phyloP scores from a whole-genome alignment of 2,888 invertebrate species.

The Xestoiulus laeticollis region DNA sequence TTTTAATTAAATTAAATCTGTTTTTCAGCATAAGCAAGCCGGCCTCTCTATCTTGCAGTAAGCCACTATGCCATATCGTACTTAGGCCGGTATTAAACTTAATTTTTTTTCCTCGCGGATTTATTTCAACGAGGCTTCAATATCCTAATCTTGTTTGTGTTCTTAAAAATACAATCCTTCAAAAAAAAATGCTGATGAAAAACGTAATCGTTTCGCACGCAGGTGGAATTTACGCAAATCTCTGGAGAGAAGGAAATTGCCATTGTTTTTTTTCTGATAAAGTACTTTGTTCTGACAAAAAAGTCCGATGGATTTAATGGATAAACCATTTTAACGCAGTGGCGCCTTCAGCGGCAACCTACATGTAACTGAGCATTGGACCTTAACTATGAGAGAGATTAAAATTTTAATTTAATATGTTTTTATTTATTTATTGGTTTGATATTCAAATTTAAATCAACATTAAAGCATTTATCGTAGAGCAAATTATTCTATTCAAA shows the following conservation, averaged over 20 bases:
- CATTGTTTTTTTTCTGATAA: neutral
- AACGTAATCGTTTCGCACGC: neutral
- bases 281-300: neutral
- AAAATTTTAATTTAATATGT: too few species aligned
- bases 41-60: neutral
- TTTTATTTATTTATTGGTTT: too few species aligned
- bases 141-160: neutral
- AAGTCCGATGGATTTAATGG: neutral
- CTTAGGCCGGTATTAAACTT: neutral
- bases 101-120: neutral
- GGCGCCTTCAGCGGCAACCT: too few species aligned
- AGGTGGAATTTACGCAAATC: neutral
- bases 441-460: too few species aligned
- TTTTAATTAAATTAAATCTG: constrained; percentile 33
- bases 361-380: too few species aligned
- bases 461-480: too few species aligned
- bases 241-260: neutral
- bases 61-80: neutral
- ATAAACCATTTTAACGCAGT: neutral
- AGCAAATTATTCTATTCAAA: too few species aligned
- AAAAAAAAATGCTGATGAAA: neutral
- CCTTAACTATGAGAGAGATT: too few species aligned
- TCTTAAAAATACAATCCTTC: neutral
- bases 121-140: neutral
- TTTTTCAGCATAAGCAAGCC: neutral